Conservation (phyloP, 2,113 vertebrate genomes). For the Ariopsis seemanni region DNA sequence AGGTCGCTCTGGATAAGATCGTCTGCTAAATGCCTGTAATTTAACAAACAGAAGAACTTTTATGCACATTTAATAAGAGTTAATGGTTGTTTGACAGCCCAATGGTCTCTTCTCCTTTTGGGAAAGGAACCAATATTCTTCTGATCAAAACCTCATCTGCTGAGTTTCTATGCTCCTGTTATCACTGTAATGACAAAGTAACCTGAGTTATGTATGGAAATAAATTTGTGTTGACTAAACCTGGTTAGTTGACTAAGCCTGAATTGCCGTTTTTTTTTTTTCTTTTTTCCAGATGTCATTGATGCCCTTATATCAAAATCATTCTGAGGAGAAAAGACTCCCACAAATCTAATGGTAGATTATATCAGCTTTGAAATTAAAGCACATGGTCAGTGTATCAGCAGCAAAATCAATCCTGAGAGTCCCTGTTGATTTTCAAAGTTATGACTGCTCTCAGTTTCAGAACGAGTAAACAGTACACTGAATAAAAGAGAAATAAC, state of each 20-base stretch:
- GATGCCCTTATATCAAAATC: neutral
- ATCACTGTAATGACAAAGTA: neutral
- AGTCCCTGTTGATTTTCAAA: neutral
- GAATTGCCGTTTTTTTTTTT: neutral
- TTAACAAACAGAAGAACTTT: neutral
- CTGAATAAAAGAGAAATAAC: constrained; percentile 10
- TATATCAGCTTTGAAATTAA: neutral
- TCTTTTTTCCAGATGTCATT: neutral
- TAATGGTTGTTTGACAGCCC: neutral
- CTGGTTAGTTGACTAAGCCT: neutral
- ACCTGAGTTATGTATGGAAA: neutral
- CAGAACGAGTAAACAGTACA: neutral
- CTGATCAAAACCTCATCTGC: neutral
- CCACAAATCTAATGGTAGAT: neutral
- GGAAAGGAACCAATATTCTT: neutral
- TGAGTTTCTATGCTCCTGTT: neutral
- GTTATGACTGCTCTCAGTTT: neutral
- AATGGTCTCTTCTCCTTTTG: neutral
- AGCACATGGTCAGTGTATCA: neutral
- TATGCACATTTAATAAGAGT: neutral
- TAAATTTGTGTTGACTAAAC: neutral
- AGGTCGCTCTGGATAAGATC: neutral
- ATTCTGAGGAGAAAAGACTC: neutral
- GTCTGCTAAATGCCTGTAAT: neutral
- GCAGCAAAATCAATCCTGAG: neutral